Base-by-base conservation (phyloP, 2,113 vertebrate genomes). In the Bufo gargarizans region DNA sequence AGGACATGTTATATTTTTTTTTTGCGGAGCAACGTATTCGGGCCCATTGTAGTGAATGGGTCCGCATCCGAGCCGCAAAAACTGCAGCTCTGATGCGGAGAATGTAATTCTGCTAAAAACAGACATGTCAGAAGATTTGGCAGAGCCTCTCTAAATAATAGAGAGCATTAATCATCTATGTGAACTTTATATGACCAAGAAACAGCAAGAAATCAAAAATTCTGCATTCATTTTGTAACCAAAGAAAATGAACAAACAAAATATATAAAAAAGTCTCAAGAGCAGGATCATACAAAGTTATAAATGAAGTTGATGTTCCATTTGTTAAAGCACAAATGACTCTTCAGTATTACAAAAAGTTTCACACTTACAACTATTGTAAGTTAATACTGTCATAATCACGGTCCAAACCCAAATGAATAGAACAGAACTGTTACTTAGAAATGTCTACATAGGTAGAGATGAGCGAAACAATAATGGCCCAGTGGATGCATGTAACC, bases 301-400 rank as follows among this genome's bases (percentile, higher is more conserved):
- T 50, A 88, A 77, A 76, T 88, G 77, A 86, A 85, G 49, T 76
- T 55, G 78, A 81, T 90, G 82, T 82, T 63, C 82, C 82, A 88
- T 81, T 88, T 74, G 77, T 58, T 43, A 74, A 87, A 88, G 58
- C 77, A 90, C 86, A 90, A 82, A 86, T 85, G 82, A 81, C 65
- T 84, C 80, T 78, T 77, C 83, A 33, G 71, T n/a, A 72, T 50
- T 84, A 87, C 61, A 89, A 87, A 88, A 86, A 82, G 88, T 86
- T 86, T 69, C 22, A 71, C 82, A 85, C 77, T 89, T 89, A 84
- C 78, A 86, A 76, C 67, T 43, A 63, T 86, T 81, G 74, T 86
- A 86, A 89, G 71, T 81, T 74, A 53, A 86, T 86, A 61, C 78
- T 89, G 78, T 86, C 56, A 49, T 86, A 81, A 86, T 45, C 77